Evolutionary conservation across 2,113 vertebrate genomes (phyloP).

Genomic region (Pionites leucogaster): DNA sequence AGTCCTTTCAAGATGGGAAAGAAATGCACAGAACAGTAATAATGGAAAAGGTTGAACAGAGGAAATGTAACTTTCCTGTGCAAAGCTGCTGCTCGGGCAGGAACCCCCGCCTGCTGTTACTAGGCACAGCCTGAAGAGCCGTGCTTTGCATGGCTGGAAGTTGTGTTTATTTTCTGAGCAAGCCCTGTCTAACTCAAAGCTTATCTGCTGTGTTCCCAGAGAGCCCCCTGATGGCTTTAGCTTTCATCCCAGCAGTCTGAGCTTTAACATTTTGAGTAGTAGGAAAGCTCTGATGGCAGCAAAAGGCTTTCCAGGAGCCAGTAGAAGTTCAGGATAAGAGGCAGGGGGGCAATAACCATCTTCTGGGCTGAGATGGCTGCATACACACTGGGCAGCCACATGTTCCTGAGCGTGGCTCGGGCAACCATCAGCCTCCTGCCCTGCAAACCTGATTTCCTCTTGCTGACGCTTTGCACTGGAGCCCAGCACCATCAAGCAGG

Average conservation of each 20-base stretch:
- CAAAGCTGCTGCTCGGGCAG: not conserved
- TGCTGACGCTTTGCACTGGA: not conserved
- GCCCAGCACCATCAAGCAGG: not conserved
- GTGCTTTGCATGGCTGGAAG: not conserved
- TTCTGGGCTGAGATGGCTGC: not conserved
- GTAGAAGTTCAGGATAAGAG: not conserved
- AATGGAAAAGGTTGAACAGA: conserved; percentile 38
- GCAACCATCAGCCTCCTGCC: not conserved
- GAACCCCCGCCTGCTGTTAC: not conserved
- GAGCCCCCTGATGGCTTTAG: conserved; percentile 45
- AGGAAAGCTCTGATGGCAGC: not conserved
- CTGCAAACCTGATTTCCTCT: not conserved
- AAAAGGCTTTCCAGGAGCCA: not conserved
- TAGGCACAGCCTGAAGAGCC: not conserved
- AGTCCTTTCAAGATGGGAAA: not conserved
- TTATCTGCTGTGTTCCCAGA: not conserved
- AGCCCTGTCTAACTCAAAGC: not conserved
- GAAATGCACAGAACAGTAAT: conserved; percentile 9
- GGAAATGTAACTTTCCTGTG: conserved; percentile 31
- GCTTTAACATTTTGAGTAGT: not conserved
- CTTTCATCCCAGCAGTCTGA: not conserved
- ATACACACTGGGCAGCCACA: not conserved
- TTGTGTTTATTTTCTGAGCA: conserved; percentile 21
- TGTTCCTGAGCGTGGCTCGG: not conserved
- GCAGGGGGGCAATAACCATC: not conserved